Percentiles rank a stretch among this genome's conserved stretches.
phyloP scores from a whole-genome alignment of 1,140 invertebrate genomes.

The Tigriopus japonicus region DNA sequence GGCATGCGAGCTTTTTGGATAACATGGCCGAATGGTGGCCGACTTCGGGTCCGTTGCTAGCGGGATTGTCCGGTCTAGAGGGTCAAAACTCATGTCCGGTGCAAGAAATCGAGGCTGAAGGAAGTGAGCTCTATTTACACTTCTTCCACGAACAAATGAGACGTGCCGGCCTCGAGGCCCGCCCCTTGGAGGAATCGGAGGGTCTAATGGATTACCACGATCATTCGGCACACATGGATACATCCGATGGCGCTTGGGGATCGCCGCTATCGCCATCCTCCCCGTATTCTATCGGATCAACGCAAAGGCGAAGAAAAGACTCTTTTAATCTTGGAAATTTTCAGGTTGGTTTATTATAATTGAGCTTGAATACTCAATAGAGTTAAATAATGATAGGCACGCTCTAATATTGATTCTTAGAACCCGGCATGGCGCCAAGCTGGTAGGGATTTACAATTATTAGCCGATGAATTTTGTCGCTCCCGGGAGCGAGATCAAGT shows the following conservation, averaged over 20 bases:
- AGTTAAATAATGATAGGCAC: too few relatives aligned
- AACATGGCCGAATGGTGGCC: too few relatives aligned
- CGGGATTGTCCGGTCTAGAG: too few relatives aligned
- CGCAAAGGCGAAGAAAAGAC: background rate
- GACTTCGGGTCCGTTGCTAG: too few relatives aligned
- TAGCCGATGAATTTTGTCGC: constrained; percentile 24
- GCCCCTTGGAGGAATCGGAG: background rate
- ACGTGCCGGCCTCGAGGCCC: background rate
- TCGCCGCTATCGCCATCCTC: too few relatives aligned
- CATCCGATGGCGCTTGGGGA: too few relatives aligned
- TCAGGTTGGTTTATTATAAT: background rate
- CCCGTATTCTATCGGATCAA: too few relatives aligned
- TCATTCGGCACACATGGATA: background rate
- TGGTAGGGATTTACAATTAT: constrained; percentile 22
- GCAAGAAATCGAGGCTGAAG: constrained; percentile 2
- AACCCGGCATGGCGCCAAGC: constrained; percentile 19
- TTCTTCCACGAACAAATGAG: constrained; percentile 4
- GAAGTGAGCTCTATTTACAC: constrained; percentile 7
- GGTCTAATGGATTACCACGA: constrained; percentile 3
- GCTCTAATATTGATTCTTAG: background rate
- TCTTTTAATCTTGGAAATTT: constrained; percentile 2
- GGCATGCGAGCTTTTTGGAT: too few relatives aligned
- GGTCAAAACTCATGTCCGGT: too few relatives aligned
- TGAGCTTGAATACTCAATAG: too few relatives aligned
- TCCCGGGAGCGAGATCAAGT: constrained; percentile 22